Evolutionary conservation across 2,797 vertebrate species (phyloP), one percentile per base, ranked within the genome.

Genomic region (Argya squamiceps): DNA sequence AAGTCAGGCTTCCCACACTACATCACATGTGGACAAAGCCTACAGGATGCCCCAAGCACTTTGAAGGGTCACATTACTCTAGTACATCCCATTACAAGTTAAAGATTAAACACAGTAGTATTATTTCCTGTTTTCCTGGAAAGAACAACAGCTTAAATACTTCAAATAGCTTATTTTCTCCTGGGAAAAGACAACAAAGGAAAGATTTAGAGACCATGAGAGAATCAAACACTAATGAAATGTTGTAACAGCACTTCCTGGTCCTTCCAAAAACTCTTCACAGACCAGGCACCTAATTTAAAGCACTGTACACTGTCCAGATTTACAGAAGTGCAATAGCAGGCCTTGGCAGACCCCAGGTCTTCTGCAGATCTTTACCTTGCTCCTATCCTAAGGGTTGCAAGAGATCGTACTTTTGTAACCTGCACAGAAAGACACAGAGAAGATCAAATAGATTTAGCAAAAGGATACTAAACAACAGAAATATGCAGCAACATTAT

Each of bases 361-460:
- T 97, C 97, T 97, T 97, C 95, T 91, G 97, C 90, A 89, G 95
- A 79, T 83, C 96, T 97, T 96, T 79, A 92, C 83, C 59, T 87
- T 49, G 81, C 90, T 95, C 86, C 96, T 96, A 97, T 97, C 96
- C 97, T 94, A 97, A 96, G 83, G 96, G 93, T 94, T 89, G 91
- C 96, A 96, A 75, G 80, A 93, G 76, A 92, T 95, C 94, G 90
- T 96, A 96, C 68, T 89, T 97, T 97, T 96, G 97, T 96, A 96
- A 97, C 97, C 98, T 98, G 97, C 88, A 86, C 43, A 89, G 65
- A 97, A 96, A 97, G 97, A 97, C 96, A 97, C 71, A 97, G 93
- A 97, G 83, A 97, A 97, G 90, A 97, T 75, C 93, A 78, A 92
- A 94, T 0, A 95, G 87, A 77, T 97, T 97, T 94, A 97, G 96